phyloP scores from a whole-genome alignment of 2,888 invertebrate genomes.

The Notocelia uddmanniana region DNA sequence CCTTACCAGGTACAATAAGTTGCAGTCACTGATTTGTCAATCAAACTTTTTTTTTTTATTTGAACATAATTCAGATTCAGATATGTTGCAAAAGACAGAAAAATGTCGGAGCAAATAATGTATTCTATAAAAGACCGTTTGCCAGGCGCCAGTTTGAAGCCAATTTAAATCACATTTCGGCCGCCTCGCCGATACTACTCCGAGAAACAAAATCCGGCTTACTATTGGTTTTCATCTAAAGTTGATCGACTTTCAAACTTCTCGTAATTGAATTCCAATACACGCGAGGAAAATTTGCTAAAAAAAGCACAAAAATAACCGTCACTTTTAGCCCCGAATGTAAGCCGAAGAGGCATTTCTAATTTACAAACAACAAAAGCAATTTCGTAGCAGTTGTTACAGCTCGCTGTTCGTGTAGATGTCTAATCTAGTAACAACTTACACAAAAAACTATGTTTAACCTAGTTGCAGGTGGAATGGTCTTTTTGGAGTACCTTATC shows the following conservation, averaged over 20 bases:
- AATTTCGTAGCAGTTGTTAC: slow-evolving; percentile 72
- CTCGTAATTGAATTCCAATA: neutral
- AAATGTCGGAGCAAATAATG: no score
- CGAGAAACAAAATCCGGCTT: neutral
- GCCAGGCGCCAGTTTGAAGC: neutral
- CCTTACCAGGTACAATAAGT: no score
- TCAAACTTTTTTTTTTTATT: no score
- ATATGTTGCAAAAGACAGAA: no score
- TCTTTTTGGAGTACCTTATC: slow-evolving; percentile 59
- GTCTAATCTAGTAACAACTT: slow-evolving; percentile 68
- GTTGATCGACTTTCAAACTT: slow-evolving; percentile 5
- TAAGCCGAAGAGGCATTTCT: slow-evolving; percentile 60
- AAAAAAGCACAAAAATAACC: slow-evolving; percentile 1
- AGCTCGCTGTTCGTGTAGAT: slow-evolving; percentile 63
- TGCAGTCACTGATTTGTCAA: no score
- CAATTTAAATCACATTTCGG: neutral
- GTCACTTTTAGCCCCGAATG: slow-evolving; percentile 55
- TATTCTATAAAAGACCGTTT: no score
- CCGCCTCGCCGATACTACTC: neutral
- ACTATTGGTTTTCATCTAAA: neutral
- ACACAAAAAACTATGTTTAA: slow-evolving; percentile 68
- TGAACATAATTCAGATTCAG: no score
- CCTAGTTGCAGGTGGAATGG: slow-evolving; percentile 61
- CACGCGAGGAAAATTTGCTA: neutral
- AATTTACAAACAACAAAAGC: slow-evolving; percentile 72